Percentiles rank a stretch among this genome's conserved stretches.
phyloP scores from a whole-genome alignment of 2,797 vertebrate species.

The Amniataba percoides region DNA sequence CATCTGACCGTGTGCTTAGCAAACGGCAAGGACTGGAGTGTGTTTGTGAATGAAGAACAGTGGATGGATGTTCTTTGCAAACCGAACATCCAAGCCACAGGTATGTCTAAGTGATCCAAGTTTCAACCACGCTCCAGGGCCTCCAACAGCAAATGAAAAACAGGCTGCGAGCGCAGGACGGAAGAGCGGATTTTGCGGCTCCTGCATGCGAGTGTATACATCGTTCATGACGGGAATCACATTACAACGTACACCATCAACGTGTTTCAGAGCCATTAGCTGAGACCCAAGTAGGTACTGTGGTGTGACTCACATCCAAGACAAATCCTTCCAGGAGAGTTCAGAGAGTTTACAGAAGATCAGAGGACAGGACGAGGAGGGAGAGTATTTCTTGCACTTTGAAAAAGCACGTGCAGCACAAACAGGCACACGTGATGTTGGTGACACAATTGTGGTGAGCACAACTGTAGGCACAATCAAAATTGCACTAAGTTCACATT shows the following conservation, averaged over 20 bases:
- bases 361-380: constrained; percentile 36
- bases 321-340: constrained; percentile 58
- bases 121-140: constrained; percentile 68
- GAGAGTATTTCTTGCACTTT: constrained; percentile 69
- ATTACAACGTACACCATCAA: constrained; percentile 39
- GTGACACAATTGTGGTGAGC: constrained; percentile 73
- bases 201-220: constrained; percentile 55
- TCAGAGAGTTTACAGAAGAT: constrained; percentile 64
- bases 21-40: constrained; percentile 29
- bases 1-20: constrained; percentile 41
- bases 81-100: constrained; percentile 79
- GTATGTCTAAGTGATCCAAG: constrained; percentile 76
- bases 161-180: constrained; percentile 65
- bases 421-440: constrained; percentile 81
- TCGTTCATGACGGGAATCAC: constrained; percentile 63
- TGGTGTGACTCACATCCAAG: constrained; percentile 62
- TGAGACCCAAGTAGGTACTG: constrained; percentile 58
- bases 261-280: constrained; percentile 42
- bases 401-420: constrained; percentile 75
- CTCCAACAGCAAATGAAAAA: constrained; percentile 79
- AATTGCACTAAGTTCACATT: constrained; percentile 73
- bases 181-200: constrained; percentile 75
- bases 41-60: constrained; percentile 54
- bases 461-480: constrained; percentile 82
- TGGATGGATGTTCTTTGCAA: constrained; percentile 60